These are phyloP conservation scores for Chaitophorus viminalis DNA, from an alignment of 2,888 invertebrate species.

Conservation along the genomic window DNA sequence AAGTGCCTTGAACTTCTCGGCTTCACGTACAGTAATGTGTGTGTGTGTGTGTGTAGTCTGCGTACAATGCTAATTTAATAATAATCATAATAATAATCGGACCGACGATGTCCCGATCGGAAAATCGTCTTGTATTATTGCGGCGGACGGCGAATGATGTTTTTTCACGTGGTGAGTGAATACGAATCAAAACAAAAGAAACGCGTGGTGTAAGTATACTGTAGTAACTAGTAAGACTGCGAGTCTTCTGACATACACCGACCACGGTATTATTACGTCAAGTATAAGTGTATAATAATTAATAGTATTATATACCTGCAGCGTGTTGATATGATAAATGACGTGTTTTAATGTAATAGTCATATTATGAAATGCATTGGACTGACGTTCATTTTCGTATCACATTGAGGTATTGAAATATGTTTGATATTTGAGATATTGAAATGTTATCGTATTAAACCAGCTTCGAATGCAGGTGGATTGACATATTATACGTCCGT, in stretches of 20 bases:
- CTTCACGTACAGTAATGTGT: background rate
- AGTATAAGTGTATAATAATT: no score
- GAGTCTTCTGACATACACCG: no score
- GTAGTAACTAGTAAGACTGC: no score
- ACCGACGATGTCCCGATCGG: background rate
- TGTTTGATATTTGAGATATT: background rate
- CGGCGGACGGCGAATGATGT: background rate
- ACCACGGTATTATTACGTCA: no score
- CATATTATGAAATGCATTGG: no score
- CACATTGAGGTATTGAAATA: background rate
- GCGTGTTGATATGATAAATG: no score
- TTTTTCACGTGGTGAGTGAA: background rate
- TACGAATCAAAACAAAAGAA: no score
- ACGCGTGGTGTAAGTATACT: no score
- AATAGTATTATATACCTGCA: no score
- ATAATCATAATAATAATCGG: background rate
- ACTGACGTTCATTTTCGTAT: no score
- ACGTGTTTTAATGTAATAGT: no score
- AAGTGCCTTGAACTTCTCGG: slow-evolving; percentile 7
- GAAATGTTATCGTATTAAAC: background rate
- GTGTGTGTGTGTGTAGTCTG: no score
- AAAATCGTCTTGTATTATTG: background rate
- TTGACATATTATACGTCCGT: background rate
- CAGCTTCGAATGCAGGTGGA: background rate
- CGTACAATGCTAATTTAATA: slow-evolving; percentile 15